These are phyloP conservation scores for Panonychus citri DNA, from an alignment of 1,140 invertebrate genomes.

Conservation along the genomic window DNA sequence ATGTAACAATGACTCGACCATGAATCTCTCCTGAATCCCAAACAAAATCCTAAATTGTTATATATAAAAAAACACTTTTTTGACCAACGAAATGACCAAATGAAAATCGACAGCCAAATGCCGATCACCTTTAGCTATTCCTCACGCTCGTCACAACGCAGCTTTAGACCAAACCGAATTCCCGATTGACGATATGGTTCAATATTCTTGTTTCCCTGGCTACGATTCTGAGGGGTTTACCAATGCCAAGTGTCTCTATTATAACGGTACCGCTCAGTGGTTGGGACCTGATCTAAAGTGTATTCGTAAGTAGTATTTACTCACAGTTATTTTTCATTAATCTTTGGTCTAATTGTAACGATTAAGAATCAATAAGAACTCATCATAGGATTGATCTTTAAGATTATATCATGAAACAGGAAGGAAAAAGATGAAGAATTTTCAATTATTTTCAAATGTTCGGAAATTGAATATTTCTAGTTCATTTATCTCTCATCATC, in stretches of 20 bases:
- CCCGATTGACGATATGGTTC: conserved; percentile 37
- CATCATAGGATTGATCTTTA: no score
- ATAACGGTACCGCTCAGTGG: conserved; percentile 59
- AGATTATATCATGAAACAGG: no score
- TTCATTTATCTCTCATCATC: no score
- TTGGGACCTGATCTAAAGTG: conserved; percentile 84
- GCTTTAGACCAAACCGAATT: conserved; percentile 26
- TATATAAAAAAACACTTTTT: not conserved
- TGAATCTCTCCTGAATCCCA: no score
- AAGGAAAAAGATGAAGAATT: no score
- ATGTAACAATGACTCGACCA: no score
- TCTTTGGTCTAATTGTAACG: not conserved
- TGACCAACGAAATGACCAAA: not conserved
- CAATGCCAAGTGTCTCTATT: conserved; percentile 68
- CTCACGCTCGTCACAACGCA: conserved; percentile 66
- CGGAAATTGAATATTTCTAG: no score
- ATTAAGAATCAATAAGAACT: not conserved
- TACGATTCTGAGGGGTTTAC: conserved; percentile 48
- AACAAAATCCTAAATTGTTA: no score
- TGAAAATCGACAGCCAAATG: conserved; percentile 46
- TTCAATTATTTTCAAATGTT: no score
- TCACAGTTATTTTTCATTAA: not conserved
- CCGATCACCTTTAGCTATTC: conserved; percentile 54
- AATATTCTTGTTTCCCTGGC: conserved; percentile 73
- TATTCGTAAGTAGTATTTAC: conserved; percentile 42